Percentiles rank a stretch among this genome's conserved stretches.
These are phyloP conservation scores for Acanthococcus lagerstroemiae DNA, from an alignment of 2,888 invertebrate species.

Conservation along the genomic window DNA sequence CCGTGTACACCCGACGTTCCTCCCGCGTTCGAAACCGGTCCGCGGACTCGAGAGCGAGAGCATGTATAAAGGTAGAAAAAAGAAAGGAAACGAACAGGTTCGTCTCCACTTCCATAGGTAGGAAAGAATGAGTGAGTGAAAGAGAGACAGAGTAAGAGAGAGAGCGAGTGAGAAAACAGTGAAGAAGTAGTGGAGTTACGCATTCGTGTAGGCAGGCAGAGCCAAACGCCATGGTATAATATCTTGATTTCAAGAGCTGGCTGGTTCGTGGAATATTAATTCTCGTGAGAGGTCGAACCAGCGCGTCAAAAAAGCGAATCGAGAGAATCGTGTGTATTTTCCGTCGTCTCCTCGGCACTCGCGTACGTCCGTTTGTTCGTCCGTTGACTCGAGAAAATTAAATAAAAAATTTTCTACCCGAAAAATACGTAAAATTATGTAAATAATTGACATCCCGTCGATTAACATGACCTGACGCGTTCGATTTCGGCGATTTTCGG, in stretches of 20 bases:
- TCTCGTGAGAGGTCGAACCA: conserved; percentile 6
- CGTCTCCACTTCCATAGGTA: conserved; percentile 19
- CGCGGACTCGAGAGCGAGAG: neutral
- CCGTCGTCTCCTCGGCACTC: neutral
- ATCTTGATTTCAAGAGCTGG: conserved; percentile 16
- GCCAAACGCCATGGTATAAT: conserved; percentile 14
- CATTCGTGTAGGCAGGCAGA: conserved; percentile 23
- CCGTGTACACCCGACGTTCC: conserved; percentile 4
- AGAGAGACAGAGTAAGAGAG: neutral
- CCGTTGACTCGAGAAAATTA: neutral
- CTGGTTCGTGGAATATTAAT: conserved; percentile 16
- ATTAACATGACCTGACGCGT: conserved; percentile 9
- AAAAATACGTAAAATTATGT: too few relatives aligned
- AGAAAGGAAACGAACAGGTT: conserved; percentile 25
- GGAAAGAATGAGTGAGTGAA: too few relatives aligned
- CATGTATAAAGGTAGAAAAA: neutral
- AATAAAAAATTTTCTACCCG: neutral
- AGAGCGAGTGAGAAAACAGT: neutral
- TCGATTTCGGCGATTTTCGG: neutral
- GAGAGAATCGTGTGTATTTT: conserved; percentile 5
- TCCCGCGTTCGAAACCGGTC: conserved; percentile 18
- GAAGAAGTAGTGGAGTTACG: conserved; percentile 7
- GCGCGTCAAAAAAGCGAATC: neutral
- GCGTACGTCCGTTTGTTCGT: neutral
- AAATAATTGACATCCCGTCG: too few relatives aligned